These are phyloP conservation scores for Eudyptes chrysolophus DNA, from an alignment of 2,113 vertebrate species.

Conservation along the genomic window DNA sequence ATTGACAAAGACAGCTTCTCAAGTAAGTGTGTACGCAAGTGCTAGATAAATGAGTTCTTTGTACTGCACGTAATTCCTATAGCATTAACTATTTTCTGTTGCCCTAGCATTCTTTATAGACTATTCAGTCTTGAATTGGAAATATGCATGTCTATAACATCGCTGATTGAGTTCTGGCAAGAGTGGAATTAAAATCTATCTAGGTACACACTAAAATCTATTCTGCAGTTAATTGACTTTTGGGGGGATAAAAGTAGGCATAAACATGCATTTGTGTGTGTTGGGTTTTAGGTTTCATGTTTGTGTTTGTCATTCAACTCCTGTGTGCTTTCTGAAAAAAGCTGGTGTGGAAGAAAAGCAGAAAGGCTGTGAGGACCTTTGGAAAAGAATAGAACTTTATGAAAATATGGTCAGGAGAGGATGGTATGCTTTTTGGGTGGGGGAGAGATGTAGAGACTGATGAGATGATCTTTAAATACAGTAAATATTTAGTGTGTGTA, in stretches of 20 bases:
- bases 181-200: neutral
- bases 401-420: neutral
- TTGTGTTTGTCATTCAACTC: neutral
- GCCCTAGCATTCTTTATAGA: neutral
- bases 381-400: neutral
- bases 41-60: neutral
- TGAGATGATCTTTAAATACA: neutral
- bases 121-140: neutral
- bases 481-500: neutral
- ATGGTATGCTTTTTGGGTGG: neutral
- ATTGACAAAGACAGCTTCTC: conserved; percentile 79
- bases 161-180: neutral
- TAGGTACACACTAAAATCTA: neutral
- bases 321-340: neutral
- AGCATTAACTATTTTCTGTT: neutral
- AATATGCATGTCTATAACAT: neutral
- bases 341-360: neutral
- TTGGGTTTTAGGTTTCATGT: neutral
- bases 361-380: neutral
- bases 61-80: neutral
- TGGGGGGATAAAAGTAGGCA: neutral
- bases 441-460: neutral
- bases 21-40: conserved; percentile 65
- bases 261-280: neutral
- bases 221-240: neutral